These are phyloP conservation scores for Catalaphyllia jardinei DNA, from an alignment of 64 coral and sea anemone genomes.

Conservation along the genomic window DNA sequence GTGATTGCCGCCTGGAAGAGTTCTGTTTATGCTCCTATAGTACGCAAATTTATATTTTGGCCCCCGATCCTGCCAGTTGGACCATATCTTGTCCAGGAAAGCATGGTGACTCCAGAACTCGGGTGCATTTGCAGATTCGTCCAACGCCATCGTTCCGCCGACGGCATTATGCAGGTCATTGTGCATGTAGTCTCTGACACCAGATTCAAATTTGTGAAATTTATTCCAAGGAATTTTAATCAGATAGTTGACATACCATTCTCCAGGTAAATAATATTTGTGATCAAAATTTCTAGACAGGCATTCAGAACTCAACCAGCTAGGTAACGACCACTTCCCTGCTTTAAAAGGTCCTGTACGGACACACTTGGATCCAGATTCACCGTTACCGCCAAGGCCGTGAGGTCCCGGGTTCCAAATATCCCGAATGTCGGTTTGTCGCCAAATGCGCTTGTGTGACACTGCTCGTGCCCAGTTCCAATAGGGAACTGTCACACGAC, in stretches of 20 bases:
- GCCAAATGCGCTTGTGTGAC: slow-evolving; percentile 20
- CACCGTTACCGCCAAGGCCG: slow-evolving; percentile 75
- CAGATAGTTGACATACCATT: slow-evolving; percentile 15
- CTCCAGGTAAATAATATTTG: slow-evolving; percentile 11
- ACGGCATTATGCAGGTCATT: slow-evolving; percentile 62
- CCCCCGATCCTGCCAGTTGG: slow-evolving; percentile 75
- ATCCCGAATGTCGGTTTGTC: slow-evolving; percentile 41
- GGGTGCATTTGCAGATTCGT: slow-evolving; percentile 47
- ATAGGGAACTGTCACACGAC: slow-evolving; percentile 81
- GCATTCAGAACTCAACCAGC: slow-evolving; percentile 33
- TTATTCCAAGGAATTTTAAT: slow-evolving; percentile 23
- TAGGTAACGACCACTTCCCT: slow-evolving; percentile 22
- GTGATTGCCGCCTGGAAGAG: slow-evolving; percentile 46
- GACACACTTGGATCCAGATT: slow-evolving; percentile 15
- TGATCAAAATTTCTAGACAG: slow-evolving; percentile 50
- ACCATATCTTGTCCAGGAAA: slow-evolving; percentile 84
- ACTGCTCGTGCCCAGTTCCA: slow-evolving; percentile 77
- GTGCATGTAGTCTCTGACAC: slow-evolving; percentile 31
- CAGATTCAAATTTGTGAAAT: slow-evolving; percentile 64
- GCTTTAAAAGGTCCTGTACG: slow-evolving; percentile 54
- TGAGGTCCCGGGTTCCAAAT: slow-evolving; percentile 79
- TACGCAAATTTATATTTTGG: slow-evolving; percentile 44
- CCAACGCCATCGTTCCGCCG: slow-evolving; percentile 42
- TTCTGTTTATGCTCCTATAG: background rate
- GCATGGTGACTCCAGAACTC: slow-evolving; percentile 83